phyloP scores from a whole-genome alignment of 2,113 vertebrate genomes.

The Cinclus mexicanus region DNA sequence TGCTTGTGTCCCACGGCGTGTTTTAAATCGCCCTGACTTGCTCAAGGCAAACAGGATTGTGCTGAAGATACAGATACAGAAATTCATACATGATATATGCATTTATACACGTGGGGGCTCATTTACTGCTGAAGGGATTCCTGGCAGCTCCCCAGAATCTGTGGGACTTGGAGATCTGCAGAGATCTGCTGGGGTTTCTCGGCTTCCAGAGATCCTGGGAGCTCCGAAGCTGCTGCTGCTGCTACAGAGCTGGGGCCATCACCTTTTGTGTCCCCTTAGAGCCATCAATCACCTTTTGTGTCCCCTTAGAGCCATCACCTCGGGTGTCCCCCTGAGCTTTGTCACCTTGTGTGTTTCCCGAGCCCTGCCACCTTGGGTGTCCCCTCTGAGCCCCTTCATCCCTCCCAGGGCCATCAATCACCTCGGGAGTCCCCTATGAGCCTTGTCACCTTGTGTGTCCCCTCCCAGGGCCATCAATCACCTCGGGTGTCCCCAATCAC shows the following conservation, averaged over 20 bases:
- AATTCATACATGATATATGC: rapidly evolving
- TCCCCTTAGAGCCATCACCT: neutral
- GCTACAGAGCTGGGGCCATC: neutral
- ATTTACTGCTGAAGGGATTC: no score
- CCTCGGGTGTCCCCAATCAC: no score
- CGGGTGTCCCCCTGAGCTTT: neutral
- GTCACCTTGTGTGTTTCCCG: neutral
- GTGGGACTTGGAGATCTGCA: rapidly evolving
- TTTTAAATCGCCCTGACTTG: neutral
- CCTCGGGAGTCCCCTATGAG: neutral
- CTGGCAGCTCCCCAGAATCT: neutral
- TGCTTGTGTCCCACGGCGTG: neutral
- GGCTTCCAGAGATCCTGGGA: neutral
- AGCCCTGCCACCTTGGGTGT: neutral
- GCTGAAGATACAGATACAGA: rapidly evolving
- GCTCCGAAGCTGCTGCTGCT: neutral
- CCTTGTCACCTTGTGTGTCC: no score
- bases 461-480: no score
- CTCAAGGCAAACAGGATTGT: rapidly evolving
- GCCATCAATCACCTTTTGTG: rapidly evolving
- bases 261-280: neutral
- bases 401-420: no score
- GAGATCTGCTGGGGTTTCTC: neutral
- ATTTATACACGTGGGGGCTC: rapidly evolving
- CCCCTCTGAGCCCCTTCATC: no score